A percentile compares a stretch with the other conserved stretches of the same genome.
These are phyloP conservation scores for Paramisgurnus dabryanus DNA, from an alignment of 2,113 vertebrate species.

Conservation along the genomic window DNA sequence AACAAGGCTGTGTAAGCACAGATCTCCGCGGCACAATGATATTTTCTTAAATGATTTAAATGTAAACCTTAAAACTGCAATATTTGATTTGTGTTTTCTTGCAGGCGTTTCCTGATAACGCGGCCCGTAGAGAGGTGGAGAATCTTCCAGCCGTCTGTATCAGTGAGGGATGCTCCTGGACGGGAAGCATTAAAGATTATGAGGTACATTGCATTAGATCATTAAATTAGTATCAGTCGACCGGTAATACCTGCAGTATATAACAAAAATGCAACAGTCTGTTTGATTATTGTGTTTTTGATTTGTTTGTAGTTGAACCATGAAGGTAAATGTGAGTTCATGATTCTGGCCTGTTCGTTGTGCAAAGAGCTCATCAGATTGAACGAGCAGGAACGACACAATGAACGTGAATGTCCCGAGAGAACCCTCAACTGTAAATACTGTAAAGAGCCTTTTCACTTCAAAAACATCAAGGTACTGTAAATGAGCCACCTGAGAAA, in stretches of 20 bases:
- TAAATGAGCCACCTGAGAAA: conserved; percentile 34
- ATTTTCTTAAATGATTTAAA: neutral
- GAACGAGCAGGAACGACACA: conserved; percentile 81
- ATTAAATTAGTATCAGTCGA: too few species aligned
- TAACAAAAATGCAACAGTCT: too few species aligned
- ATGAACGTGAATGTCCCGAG: conserved; percentile 80
- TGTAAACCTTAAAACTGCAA: neutral
- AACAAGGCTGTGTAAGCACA: conserved; percentile 85
- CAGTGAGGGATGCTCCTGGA: conserved; percentile 88
- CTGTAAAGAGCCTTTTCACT: conserved; percentile 78
- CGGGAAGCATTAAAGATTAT: conserved; percentile 90
- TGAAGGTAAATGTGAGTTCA: conserved; percentile 79
- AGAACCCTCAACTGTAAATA: conserved; percentile 82
- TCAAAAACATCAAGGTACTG: conserved; percentile 77
- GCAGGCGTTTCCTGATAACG: conserved; percentile 96
- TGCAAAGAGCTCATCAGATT: conserved; percentile 79
- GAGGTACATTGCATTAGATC: conserved; percentile 75
- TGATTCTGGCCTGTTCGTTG: conserved; percentile 76
- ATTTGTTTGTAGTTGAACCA: conserved; percentile 67
- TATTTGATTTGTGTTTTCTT: neutral
- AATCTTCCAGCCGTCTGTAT: conserved; percentile 87
- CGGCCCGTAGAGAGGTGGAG: conserved; percentile 91
- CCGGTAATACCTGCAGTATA: too few species aligned
- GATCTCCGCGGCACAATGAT: neutral
- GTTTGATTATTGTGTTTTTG: neutral